Evolutionary conservation across 2,113 vertebrate species (phyloP).

Genomic region (Zosterops lateralis): DNA sequence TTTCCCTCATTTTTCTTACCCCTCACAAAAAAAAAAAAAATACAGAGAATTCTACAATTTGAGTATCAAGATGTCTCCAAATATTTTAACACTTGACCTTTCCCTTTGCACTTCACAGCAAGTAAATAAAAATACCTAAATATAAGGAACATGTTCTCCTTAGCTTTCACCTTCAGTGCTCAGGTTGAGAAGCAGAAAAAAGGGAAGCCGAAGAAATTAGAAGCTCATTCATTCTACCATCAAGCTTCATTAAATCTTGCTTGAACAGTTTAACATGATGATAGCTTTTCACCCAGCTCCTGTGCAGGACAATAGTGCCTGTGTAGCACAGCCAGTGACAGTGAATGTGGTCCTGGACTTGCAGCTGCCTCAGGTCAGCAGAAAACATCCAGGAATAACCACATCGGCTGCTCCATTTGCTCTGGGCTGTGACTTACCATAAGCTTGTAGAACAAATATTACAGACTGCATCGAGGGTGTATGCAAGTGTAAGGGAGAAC

Average conservation of each 20-base stretch:
- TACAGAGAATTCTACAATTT: background rate
- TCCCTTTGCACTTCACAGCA: background rate
- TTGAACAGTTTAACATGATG: background rate
- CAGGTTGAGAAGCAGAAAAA: background rate
- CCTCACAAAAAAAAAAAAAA: background rate
- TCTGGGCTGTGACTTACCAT: background rate
- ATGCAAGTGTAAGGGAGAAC: background rate
- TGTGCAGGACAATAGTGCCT: background rate
- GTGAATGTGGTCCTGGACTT: fast-evolving
- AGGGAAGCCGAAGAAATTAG: background rate
- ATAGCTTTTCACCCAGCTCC: background rate
- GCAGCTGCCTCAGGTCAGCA: background rate
- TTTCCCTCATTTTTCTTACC: background rate
- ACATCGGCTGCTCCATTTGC: background rate
- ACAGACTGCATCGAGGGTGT: background rate
- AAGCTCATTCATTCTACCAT: background rate
- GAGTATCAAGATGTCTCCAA: background rate
- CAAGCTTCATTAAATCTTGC: background rate
- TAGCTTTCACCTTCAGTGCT: background rate
- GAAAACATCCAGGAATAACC: background rate
- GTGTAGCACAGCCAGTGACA: background rate
- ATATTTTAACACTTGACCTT: background rate
- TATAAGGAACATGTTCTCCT: background rate
- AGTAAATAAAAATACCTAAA: background rate
- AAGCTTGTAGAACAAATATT: background rate